phyloP scores from a whole-genome alignment of 1,140 invertebrate species.

The Trichoplusia ni region DNA sequence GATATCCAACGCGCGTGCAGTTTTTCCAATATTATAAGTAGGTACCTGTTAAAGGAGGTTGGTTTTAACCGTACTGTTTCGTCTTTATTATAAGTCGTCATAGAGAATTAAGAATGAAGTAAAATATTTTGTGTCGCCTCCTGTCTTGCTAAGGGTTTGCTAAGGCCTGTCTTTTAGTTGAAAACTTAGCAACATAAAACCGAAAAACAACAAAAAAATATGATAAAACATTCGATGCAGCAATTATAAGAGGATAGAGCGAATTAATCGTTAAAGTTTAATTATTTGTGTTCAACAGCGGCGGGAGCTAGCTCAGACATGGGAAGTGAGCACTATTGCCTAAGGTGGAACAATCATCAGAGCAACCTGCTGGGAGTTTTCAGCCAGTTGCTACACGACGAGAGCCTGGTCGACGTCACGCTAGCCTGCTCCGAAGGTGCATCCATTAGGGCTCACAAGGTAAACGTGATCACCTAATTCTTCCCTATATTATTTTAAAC shows the following conservation, averaged over 20 bases:
- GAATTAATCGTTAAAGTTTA: not conserved
- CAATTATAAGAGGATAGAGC: not conserved
- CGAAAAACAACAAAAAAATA: too few relatives aligned
- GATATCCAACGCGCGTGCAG: too few relatives aligned
- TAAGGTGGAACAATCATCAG: constrained; percentile 98
- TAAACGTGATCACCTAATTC: constrained; percentile 50
- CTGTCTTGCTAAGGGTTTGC: too few relatives aligned
- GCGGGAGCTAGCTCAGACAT: constrained; percentile 94
- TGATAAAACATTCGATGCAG: too few relatives aligned
- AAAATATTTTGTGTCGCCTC: too few relatives aligned
- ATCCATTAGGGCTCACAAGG: constrained; percentile 96
- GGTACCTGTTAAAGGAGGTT: too few relatives aligned
- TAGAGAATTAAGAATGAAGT: too few relatives aligned
- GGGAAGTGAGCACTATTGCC: constrained; percentile 97
- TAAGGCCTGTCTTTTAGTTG: too few relatives aligned
- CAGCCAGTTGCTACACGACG: constrained; percentile 96
- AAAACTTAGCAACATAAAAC: too few relatives aligned
- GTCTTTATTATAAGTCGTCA: too few relatives aligned
- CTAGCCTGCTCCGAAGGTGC: constrained; percentile 96
- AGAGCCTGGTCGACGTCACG: constrained; percentile 97
- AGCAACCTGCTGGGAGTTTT: constrained; percentile 96
- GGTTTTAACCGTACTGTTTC: too few relatives aligned
- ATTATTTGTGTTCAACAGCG: constrained; percentile 78
- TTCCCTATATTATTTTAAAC: not conserved
- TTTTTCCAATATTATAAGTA: too few relatives aligned